Conservation (phyloP, 2,888 invertebrate species). For the Watsonalla binaria region DNA sequence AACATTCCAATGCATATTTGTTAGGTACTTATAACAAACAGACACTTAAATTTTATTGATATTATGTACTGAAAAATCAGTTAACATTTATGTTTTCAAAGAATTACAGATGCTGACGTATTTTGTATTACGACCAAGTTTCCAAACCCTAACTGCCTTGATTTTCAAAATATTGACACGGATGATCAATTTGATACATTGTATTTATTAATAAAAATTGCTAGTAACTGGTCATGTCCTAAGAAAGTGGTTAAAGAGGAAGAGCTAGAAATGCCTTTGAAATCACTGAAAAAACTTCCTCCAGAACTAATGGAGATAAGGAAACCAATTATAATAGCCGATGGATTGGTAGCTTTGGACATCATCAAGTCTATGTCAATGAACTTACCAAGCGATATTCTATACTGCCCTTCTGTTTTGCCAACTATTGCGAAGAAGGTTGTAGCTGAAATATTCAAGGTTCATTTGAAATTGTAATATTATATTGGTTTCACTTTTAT, state of each 20-base stretch:
- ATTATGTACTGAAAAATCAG: no score
- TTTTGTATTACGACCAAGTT: conserved; percentile 59
- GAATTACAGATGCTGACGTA: conserved; percentile 58
- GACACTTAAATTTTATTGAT: no score
- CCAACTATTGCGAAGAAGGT: conserved; percentile 40
- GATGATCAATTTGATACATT: conserved; percentile 49
- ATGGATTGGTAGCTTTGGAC: conserved; percentile 55
- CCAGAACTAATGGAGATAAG: conserved; percentile 14
- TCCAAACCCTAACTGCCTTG: conserved; percentile 48
- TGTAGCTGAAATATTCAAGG: conserved; percentile 53
- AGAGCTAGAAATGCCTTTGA: conserved; percentile 7
- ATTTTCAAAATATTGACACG: conserved; percentile 30
- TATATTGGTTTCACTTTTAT: no score
- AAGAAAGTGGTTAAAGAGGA: conserved; percentile 9
- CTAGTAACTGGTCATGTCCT: conserved; percentile 36
- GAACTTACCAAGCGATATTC: conserved; percentile 43
- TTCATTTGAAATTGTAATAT: not conserved
- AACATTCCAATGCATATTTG: no score
- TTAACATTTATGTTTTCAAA: conserved; percentile 19
- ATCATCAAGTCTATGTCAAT: conserved; percentile 46
- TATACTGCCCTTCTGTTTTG: conserved; percentile 49
- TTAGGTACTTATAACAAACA: no score
- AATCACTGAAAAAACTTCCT: conserved; percentile 12
- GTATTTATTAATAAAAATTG: conserved; percentile 56
- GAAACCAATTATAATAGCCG: conserved; percentile 53